Conservation (phyloP, 2,797 vertebrate species). For the Dryobates pubescens region DNA sequence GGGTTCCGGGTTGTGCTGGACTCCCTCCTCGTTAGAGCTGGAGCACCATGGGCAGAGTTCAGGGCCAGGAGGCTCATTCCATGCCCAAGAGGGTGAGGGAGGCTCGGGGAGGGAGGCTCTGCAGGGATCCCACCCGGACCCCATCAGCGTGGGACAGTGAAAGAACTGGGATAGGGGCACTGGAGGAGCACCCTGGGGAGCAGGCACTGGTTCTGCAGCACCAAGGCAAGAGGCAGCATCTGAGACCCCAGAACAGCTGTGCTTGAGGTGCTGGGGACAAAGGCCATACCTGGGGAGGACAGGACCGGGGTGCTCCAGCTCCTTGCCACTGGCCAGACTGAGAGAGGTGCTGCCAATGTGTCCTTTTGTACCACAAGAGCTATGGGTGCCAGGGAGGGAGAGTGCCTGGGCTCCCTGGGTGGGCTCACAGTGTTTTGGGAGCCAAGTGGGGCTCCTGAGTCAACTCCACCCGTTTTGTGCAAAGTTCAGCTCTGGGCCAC, state of each 20-base stretch:
- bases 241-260: not conserved
- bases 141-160: not conserved
- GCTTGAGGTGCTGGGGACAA: not conserved
- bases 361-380: not conserved
- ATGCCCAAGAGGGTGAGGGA: not conserved
- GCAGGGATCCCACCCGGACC: not conserved
- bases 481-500: not conserved
- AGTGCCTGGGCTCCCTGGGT: not conserved
- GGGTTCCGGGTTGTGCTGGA: not conserved
- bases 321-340: not conserved
- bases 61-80: not conserved
- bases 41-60: not conserved
- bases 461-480: not conserved
- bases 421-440: constrained; percentile 15
- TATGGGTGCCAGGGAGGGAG: not conserved
- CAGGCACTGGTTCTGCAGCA: constrained; percentile 6
- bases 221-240: not conserved
- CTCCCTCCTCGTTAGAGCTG: not conserved
- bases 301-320: not conserved
- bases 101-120: not conserved
- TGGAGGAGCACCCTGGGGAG: not conserved
- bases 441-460: not conserved
- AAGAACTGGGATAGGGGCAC: not conserved
- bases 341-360: too few species aligned
- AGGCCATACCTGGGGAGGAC: not conserved